phyloP scores from a whole-genome alignment of 2,113 vertebrate species.

The Mastomys coucha region DNA sequence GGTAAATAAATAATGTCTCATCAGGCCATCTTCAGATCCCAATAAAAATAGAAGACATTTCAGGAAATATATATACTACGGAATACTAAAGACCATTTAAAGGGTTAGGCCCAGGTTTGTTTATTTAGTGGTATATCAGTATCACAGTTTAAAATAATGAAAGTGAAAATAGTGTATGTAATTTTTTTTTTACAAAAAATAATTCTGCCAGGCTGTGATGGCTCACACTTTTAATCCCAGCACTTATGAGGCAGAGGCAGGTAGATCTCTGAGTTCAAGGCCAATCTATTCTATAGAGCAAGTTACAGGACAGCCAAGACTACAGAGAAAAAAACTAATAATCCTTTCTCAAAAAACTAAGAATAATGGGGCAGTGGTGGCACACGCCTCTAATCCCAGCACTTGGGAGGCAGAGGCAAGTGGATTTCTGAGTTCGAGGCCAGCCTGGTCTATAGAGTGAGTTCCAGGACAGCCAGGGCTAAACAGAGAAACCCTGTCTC shows the following conservation, averaged over 20 bases:
- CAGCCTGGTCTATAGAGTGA: too few relatives aligned
- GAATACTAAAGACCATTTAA: slow-evolving; percentile 12
- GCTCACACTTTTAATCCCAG: background rate
- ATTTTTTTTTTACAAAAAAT: background rate
- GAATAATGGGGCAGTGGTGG: too few relatives aligned
- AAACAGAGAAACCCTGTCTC: too few relatives aligned
- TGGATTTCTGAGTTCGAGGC: too few relatives aligned
- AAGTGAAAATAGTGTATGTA: background rate
- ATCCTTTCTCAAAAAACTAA: background rate
- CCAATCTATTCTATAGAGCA: background rate
- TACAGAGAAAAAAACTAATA: too few relatives aligned
- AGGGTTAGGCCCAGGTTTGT: background rate
- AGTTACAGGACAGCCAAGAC: background rate
- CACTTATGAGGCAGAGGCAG: background rate
- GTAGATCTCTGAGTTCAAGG: background rate
- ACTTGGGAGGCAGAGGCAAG: too few relatives aligned
- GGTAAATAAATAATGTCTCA: background rate
- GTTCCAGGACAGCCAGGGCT: too few relatives aligned
- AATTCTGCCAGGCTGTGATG: background rate
- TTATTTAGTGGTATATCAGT: background rate
- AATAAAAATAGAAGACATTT: background rate
- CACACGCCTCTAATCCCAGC: too few relatives aligned
- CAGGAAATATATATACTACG: background rate
- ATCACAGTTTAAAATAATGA: background rate
- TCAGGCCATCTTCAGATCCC: background rate